Conservation (phyloP, 2,888 invertebrate species). For the Choristoneura rosaceana region DNA sequence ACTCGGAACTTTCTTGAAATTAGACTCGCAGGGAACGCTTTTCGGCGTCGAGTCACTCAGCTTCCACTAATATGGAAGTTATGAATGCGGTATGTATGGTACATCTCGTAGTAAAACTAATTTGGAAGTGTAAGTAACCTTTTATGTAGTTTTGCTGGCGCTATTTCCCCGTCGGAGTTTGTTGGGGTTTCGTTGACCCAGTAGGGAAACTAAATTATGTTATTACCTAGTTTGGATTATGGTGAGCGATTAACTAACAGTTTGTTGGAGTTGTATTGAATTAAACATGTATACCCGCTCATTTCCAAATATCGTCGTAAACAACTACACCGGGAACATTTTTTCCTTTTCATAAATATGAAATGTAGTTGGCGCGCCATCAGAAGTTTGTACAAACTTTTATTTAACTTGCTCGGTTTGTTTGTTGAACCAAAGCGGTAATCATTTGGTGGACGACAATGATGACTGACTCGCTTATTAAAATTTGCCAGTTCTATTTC, state of each 20-base stretch:
- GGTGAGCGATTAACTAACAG: neutral
- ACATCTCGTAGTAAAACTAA: conserved; percentile 48
- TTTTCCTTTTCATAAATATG: too few species aligned
- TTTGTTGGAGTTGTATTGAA: neutral
- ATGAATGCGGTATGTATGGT: conserved; percentile 50
- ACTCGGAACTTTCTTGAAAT: conserved; percentile 65
- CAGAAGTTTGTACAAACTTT: too few species aligned
- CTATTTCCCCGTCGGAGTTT: conserved; percentile 32
- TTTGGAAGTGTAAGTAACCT: conserved; percentile 46
- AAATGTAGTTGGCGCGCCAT: too few species aligned
- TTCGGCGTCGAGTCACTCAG: conserved; percentile 45
- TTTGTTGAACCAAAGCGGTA: too few species aligned
- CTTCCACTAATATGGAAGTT: conserved; percentile 61
- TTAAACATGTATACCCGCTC: too few species aligned
- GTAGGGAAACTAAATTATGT: conserved; percentile 18
- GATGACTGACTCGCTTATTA: too few species aligned
- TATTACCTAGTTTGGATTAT: conserved; percentile 18
- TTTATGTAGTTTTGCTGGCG: conserved; percentile 29
- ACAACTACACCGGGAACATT: too few species aligned
- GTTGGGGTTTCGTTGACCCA: conserved; percentile 14
- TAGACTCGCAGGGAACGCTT: conserved; percentile 53
- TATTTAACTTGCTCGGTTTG: too few species aligned
- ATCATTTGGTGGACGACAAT: too few species aligned
- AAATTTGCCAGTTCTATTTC: too few species aligned
- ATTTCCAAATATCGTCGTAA: too few species aligned